Evolutionary conservation across 2,888 invertebrate species (phyloP).

Genomic region (Polydrusus pterygomalis): DNA sequence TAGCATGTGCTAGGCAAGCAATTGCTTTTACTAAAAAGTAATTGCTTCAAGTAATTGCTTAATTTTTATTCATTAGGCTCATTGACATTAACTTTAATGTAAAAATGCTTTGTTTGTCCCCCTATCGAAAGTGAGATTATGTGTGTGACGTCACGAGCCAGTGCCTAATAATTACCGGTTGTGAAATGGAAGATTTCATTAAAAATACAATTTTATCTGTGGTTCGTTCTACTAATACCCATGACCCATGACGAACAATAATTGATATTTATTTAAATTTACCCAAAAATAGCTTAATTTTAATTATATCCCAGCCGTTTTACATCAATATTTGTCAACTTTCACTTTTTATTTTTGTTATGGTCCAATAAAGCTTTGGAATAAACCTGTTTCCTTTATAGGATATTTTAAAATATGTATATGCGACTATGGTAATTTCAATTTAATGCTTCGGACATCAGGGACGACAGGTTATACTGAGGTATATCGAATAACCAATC

Average conservation of each 20-base stretch:
- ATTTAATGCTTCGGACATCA: background rate
- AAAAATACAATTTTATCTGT: background rate
- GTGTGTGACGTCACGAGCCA: too few relatives aligned
- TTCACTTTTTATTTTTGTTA: slow-evolving; percentile 3
- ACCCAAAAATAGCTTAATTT: background rate
- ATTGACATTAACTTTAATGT: too few relatives aligned
- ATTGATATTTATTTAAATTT: slow-evolving; percentile 1
- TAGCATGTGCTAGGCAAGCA: too few relatives aligned
- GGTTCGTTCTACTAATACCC: background rate
- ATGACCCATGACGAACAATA: background rate
- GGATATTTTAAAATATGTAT: too few relatives aligned
- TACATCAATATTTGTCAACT: slow-evolving; percentile 3
- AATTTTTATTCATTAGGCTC: too few relatives aligned
- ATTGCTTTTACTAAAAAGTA: too few relatives aligned
- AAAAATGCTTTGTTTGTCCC: too few relatives aligned
- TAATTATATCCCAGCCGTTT: background rate
- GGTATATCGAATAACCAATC: background rate
- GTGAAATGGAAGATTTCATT: background rate
- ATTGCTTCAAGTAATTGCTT: too few relatives aligned
- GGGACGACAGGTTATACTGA: background rate
- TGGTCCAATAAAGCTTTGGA: background rate
- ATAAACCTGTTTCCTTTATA: background rate
- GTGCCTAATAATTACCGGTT: too few relatives aligned
- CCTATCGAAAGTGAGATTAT: too few relatives aligned
- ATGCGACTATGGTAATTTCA: too few relatives aligned